These are phyloP conservation scores for Cephalopterus ornatus DNA, from an alignment of 2,113 vertebrate genomes.

Conservation along the genomic window DNA sequence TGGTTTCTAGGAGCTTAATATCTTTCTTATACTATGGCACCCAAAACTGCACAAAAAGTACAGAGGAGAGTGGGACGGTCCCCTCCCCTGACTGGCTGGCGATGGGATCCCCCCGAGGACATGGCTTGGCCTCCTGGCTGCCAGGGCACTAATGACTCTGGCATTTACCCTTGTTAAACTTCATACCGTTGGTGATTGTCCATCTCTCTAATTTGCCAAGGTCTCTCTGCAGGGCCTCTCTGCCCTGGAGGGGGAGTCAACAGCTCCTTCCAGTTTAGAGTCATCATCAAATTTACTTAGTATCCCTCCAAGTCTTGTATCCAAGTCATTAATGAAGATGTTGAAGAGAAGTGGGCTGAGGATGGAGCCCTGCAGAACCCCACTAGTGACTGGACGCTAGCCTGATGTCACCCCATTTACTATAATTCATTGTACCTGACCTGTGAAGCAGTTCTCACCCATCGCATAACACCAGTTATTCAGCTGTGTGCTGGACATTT, in stretches of 20 bases:
- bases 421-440: neutral
- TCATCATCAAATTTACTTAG: neutral
- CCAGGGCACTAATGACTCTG: neutral
- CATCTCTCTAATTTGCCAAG: neutral
- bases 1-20: neutral
- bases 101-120: neutral
- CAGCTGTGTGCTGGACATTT: neutral
- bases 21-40: neutral
- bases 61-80: neutral
- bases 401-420: neutral
- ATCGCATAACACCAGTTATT: neutral
- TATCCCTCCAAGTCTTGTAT: neutral
- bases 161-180: neutral
- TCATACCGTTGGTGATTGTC: neutral
- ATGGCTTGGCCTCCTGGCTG: neutral
- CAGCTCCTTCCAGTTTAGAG: neutral
- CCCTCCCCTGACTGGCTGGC: fast-evolving
- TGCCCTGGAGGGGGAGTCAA: neutral
- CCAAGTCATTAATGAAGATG: neutral
- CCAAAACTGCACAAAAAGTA: neutral
- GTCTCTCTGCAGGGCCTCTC: neutral
- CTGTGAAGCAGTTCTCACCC: neutral
- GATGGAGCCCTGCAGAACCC: neutral
- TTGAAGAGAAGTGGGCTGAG: neutral
- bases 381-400: neutral